Conservation (phyloP, 1,140 invertebrate species). For the Aphidius gifuensis region DNA sequence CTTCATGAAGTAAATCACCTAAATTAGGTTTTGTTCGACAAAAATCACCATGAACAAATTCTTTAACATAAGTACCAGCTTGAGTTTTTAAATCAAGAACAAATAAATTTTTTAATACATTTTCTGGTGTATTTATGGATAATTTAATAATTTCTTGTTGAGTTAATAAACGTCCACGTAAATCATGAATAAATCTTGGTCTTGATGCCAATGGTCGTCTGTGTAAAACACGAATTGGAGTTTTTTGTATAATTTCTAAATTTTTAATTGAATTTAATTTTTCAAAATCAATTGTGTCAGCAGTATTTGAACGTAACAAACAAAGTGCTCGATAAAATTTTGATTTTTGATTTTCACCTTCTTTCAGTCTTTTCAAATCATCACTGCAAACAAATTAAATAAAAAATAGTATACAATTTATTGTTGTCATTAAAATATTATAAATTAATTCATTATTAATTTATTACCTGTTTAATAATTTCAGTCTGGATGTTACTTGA, state of each 20-base stretch:
- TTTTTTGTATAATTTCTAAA: conserved; percentile 68
- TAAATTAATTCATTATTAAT: conserved; percentile 16
- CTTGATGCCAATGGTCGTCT: conserved; percentile 69
- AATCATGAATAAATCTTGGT: conserved; percentile 61
- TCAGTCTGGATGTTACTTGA: conserved; percentile 63
- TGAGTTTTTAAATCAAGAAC: conserved; percentile 75
- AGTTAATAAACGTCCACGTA: conserved; percentile 53
- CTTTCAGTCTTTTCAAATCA: conserved; percentile 71
- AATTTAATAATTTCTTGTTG: conserved; percentile 31
- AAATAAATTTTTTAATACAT: conserved; percentile 52
- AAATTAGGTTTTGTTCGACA: conserved; percentile 79
- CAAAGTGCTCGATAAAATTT: conserved; percentile 84
- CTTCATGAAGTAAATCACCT: conserved; percentile 66
- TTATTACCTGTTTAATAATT: conserved; percentile 61
- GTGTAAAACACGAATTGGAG: conserved; percentile 83
- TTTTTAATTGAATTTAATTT: conserved; percentile 59
- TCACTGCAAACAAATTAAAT: conserved; percentile 54
- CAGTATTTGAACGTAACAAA: conserved; percentile 48
- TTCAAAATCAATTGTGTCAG: conserved; percentile 50
- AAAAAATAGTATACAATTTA: conserved; percentile 18
- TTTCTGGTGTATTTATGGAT: conserved; percentile 21
- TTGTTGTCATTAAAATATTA: too few species aligned
- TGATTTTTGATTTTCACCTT: conserved; percentile 81
- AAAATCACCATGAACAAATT: conserved; percentile 95
- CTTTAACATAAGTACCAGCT: conserved; percentile 95